Conservation (phyloP, 2,797 vertebrate genomes). For the Chiloscyllium punctatum region DNA sequence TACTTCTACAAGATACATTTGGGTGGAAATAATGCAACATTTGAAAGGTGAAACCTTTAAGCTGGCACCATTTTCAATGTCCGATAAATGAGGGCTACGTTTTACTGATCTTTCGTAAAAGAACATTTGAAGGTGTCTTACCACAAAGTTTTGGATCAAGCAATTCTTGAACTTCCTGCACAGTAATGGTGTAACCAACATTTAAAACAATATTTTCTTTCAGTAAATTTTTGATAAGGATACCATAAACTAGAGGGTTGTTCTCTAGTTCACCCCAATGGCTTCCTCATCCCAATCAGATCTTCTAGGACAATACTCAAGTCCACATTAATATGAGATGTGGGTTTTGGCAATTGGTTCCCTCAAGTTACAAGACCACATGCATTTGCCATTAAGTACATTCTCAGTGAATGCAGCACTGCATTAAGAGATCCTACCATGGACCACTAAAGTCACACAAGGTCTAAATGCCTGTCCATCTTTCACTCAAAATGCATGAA, state of each 20-base stretch:
- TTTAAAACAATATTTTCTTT: neutral
- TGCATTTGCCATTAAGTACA: conserved; percentile 30
- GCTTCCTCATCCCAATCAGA: neutral
- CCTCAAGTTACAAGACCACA: conserved; percentile 35
- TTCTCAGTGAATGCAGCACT: conserved; percentile 13
- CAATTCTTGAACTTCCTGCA: neutral
- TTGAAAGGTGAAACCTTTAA: conserved; percentile 14
- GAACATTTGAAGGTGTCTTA: neutral
- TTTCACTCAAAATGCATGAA: neutral
- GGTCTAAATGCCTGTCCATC: conserved; percentile 31
- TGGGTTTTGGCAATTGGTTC: neutral
- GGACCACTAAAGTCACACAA: neutral
- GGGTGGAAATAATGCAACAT: neutral
- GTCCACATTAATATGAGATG: conserved; percentile 7
- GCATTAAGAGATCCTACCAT: conserved; percentile 16
- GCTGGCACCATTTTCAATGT: conserved; percentile 15
- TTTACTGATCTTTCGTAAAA: neutral
- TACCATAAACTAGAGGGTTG: neutral
- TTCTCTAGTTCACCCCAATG: too few relatives aligned
- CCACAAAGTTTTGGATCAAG: neutral
- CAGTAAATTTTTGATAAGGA: neutral
- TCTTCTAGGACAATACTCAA: conserved; percentile 21
- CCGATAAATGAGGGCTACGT: neutral
- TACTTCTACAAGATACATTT: conserved; percentile 68
- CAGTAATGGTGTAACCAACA: neutral